Evolutionary conservation across 2,797 vertebrate species (phyloP), one percentile per base, ranked within the genome.

Genomic region (Trichosurus vulpecula): DNA sequence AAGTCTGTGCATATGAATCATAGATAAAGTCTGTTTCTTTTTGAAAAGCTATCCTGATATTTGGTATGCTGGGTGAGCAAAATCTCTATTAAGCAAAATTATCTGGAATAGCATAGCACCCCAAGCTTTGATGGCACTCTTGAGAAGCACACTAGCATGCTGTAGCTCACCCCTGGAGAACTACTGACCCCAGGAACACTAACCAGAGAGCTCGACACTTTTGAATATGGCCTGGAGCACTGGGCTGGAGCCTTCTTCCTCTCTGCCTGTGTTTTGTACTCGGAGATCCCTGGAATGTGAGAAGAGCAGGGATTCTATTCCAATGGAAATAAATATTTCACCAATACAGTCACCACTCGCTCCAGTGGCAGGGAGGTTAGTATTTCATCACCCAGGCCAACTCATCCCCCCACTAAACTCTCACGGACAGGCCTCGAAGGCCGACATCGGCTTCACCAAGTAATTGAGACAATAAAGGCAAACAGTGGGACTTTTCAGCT

Each of bases 401-500:
- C 47, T 52, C 41, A 29, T 47, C 52, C 87, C 47, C 87, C 87
- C 3, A 29, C 41, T 90, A 47, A 52, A 90, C 11, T 52, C 29
- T 90, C 87, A 66, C 4, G 31, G 89, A n/a, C 52, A 52, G 29
- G 52, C 52, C 29, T 47, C 22, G 22, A 25, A 81, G 41, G 66
- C 66, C 41, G 19, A 22, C 90, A 16, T 53, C 22, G 52, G 89
- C 90, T 92, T 91, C 29, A 1, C 6, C 0, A 90, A 56, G 92
- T 91, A 61, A 96, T 0, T 31, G 31, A 95, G 91, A 58, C 91
- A 25, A 31, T 13, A 54, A 93, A 97, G 29, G 14, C 92, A 91
- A 92, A 55, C 1, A 31, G 53, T 16, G 41, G 53, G 19, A 10
- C 31, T 89, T 95, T 61, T 91, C 27, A 31, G 90, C 54, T 51